phyloP scores from a whole-genome alignment of 2,888 invertebrate species.

The Polia nebulosa region DNA sequence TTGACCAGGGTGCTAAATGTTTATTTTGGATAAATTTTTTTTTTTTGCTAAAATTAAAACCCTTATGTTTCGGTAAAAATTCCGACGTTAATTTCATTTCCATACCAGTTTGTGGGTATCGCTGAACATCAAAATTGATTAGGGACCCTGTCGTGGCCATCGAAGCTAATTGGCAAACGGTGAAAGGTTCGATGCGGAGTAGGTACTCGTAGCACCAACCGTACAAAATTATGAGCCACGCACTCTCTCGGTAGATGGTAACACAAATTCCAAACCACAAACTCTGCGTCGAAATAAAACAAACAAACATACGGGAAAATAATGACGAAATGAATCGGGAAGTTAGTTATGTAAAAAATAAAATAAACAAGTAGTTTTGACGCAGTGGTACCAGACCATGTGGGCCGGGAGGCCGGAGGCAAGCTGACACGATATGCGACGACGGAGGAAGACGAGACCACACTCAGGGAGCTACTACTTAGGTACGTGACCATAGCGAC shows the following conservation, averaged over 20 bases:
- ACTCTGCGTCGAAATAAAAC: conserved; percentile 41
- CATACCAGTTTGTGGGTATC: conserved; percentile 61
- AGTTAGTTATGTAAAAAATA: conserved; percentile 61
- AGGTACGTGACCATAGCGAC: conserved; percentile 92
- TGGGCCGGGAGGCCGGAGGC: conserved; percentile 91
- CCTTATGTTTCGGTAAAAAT: conserved; percentile 38
- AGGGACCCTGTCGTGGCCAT: conserved; percentile 84
- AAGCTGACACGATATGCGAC: conserved; percentile 95
- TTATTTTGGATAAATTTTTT: conserved; percentile 24
- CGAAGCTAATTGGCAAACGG: conserved; percentile 86
- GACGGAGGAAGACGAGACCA: conserved; percentile 97
- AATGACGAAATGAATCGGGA: conserved; percentile 41
- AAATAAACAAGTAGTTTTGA: conserved; percentile 87
- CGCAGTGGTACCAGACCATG: conserved; percentile 90
- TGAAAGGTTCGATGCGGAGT: conserved; percentile 77
- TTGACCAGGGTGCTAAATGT: conserved; percentile 29
- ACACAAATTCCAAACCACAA: conserved; percentile 56
- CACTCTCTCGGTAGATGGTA: conserved; percentile 52
- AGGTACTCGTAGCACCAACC: conserved; percentile 63
- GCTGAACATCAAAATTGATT: conserved; percentile 76
- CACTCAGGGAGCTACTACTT: conserved; percentile 98
- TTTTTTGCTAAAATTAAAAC: conserved; percentile 23
- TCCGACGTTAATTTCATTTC: conserved; percentile 44
- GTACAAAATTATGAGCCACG: conserved; percentile 66
- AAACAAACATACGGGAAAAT: conserved; percentile 24